Base-by-base conservation (phyloP, 2,797 vertebrate species). In the Myiothlypis coronata region DNA sequence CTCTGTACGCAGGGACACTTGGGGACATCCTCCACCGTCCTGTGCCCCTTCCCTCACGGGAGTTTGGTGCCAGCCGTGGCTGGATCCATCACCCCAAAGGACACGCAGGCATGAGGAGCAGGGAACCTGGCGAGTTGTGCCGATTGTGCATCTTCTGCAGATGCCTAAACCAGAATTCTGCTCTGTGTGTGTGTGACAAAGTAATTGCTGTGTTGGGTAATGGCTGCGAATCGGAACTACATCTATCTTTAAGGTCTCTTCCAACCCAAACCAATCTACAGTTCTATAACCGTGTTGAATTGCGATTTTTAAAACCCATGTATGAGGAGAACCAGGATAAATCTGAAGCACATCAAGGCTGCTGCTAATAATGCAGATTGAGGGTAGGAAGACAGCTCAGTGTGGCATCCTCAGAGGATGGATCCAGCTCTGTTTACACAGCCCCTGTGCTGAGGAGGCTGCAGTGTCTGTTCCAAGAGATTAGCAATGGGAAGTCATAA, bases 241-340 rank as follows among this genome's bases (percentile, higher is more conserved):
- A 23, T 2, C 1, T 6, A 4, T 49, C 16, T 56, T 21, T 37
- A 34, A 34, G 14, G 28, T 39, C 3, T 6, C 21, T 59, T 27
- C 21, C 21, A 8, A 19, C n/a, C 49, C 49, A 15, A 15, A 18
- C 14, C 24, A 22, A 1, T 34, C 17, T 23, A 1, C 26, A 44
- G 3, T 27, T 70, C 23, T 39, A 0, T 44, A 32, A 19, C 18
- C 0, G 16, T 3, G 20, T 17, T 8, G 35, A 26, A n/a, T 22
- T 34, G 11, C 8, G 24, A 1, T 43, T 87, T 35, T 69, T 14
- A 30, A n/a, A 39, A 47, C 1, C 2, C 0, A 0, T 0, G 1
- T 1, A 0, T 5, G 24, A 22, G 44, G 35, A 69, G 46, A 53
- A 8, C 4, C 16, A 1, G 78, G 74, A 27, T 3, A 3, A 46